Evolutionary conservation across 2,888 invertebrate species (phyloP).

Genomic region (Anoplius nigerrimus): DNA sequence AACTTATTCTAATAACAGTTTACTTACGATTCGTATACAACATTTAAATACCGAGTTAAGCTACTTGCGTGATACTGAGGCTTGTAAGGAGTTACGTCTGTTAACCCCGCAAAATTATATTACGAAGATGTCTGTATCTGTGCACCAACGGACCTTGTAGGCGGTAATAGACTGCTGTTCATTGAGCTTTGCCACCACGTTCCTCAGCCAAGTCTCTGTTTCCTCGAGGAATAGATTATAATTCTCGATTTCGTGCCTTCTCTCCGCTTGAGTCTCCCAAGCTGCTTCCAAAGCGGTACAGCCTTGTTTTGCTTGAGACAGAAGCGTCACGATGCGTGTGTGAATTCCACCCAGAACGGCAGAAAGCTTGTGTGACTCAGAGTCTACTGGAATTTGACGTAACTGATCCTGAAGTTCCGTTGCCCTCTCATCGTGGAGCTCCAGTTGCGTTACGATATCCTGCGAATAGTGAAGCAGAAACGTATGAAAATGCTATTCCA

Average conservation of each 20-base stretch:
- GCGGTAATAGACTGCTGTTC: conserved; percentile 52
- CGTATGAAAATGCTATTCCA: no score
- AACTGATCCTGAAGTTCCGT: conserved; percentile 81
- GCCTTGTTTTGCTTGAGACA: conserved; percentile 84
- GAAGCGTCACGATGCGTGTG: conserved; percentile 81
- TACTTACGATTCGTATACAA: no score
- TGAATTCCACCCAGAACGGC: conserved; percentile 79
- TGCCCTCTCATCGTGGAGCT: conserved; percentile 82
- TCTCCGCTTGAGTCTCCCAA: conserved; percentile 76
- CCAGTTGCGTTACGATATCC: conserved; percentile 83
- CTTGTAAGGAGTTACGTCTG: no score
- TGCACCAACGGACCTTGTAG: conserved; percentile 57
- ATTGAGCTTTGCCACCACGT: conserved; percentile 57
- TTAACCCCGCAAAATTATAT: no score
- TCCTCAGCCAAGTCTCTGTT: conserved; percentile 68
- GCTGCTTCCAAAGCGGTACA: conserved; percentile 77
- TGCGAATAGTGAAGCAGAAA: conserved; percentile 71
- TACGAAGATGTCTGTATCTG: no score
- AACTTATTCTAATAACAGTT: no score
- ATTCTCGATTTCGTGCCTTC: conserved; percentile 76
- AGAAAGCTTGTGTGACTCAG: conserved; percentile 79
- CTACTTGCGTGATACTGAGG: no score
- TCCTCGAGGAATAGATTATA: conserved; percentile 67
- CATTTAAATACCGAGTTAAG: not conserved
- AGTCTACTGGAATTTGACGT: conserved; percentile 80